Base-by-base conservation (phyloP, 2,888 invertebrate genomes). In the Drosophila bunnanda region DNA sequence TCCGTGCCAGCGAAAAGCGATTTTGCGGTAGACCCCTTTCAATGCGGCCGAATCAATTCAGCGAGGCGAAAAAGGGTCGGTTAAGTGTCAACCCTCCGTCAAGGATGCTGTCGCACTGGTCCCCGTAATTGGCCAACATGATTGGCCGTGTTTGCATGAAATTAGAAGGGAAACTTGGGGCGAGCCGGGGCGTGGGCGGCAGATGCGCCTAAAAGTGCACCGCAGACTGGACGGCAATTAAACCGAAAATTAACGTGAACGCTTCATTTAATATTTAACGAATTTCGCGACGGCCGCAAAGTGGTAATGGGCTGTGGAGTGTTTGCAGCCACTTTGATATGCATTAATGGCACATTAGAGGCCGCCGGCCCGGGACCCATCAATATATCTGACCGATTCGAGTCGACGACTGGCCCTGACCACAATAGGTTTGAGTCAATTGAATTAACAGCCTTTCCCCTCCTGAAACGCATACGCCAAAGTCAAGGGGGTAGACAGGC, bases 231-330 rank as follows among this genome's bases (percentile, higher is more conserved):
- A 83, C 87, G 90, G 86, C 91, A 92, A 92, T 92, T 92, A 92
- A 91, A 91, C 92, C 91, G 90, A 90, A 92, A 92, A 92, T 92
- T 92, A 92, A 91, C 92, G 90, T 90, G 90, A 90, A 91, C 90
- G 92, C 91, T 91, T 92, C 91, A 92, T 92, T 92, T 90, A 92
- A 92, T 92, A 92, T 92, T 92, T 88, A 91, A 90, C 89, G 84
- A 88, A 64, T 82, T 89, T 79, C 50, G 78, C 76, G 69, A 62
- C 39, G 50, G 30, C 52, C 53, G 38, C 74, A 61, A 50, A 48
- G 50, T 36, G 30, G 57, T 85, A 85, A 85, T 89, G 83, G 85
- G 74, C 86, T 85, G 89, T 85, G 87, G 89, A 85, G 85, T 85
- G 85, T 85, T 88, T 89, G 86, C 78, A 79, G 89, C 70, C 85